Conservation (phyloP, 1,140 invertebrate species). For the Neuroterus valhalla region DNA sequence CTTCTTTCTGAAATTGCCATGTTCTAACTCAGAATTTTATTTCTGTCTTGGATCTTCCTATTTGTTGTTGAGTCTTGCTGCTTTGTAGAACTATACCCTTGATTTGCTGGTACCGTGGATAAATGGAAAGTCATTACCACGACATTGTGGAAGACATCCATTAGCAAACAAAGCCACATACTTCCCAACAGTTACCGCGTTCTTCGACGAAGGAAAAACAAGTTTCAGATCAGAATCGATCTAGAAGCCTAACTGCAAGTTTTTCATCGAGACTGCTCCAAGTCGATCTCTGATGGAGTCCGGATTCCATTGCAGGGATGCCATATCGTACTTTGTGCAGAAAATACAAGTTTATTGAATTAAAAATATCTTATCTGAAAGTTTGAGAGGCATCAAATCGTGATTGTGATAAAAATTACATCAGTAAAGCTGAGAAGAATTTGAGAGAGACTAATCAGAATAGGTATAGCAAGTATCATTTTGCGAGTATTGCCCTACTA, state of each 20-base stretch:
- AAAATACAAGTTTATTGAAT: background rate
- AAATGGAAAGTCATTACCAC: slow-evolving; percentile 26
- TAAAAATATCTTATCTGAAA: background rate
- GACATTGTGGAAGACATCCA: slow-evolving; percentile 16
- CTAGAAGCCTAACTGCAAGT: background rate
- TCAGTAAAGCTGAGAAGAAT: no score
- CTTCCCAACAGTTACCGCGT: slow-evolving; percentile 1
- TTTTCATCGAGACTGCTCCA: background rate
- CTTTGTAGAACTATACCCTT: background rate
- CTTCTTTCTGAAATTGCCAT: no score
- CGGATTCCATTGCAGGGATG: slow-evolving; percentile 9
- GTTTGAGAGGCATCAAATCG: background rate
- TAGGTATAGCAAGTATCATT: no score
- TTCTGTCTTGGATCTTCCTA: no score
- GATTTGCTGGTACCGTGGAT: slow-evolving; percentile 2
- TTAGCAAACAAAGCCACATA: slow-evolving; percentile 7
- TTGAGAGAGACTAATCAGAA: no score
- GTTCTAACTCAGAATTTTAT: no score
- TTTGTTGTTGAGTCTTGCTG: background rate
- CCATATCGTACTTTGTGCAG: background rate
- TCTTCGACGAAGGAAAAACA: background rate
- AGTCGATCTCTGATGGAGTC: background rate
- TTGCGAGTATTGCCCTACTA: no score
- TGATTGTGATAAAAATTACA: no score
- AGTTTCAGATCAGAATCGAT: slow-evolving; percentile 7